These are phyloP conservation scores for Chloroceryle inda DNA, from an alignment of 2,797 vertebrate species.

Conservation along the genomic window DNA sequence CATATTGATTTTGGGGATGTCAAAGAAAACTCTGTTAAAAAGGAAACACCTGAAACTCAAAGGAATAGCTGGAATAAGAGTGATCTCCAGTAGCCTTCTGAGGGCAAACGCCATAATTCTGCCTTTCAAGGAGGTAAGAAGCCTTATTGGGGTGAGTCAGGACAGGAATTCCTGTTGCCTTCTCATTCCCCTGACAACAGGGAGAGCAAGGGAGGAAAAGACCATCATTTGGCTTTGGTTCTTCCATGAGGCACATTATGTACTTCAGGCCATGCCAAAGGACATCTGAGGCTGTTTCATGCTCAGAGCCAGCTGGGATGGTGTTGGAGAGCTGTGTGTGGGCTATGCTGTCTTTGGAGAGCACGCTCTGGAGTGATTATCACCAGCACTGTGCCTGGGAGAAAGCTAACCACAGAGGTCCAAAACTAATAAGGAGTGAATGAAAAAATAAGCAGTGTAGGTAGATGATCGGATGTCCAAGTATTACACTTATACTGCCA, in stretches of 20 bases:
- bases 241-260: background rate
- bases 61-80: background rate
- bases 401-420: background rate
- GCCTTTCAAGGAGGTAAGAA: background rate
- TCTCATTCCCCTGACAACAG: background rate
- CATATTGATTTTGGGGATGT: background rate
- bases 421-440: background rate
- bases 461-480: background rate
- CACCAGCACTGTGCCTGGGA: background rate
- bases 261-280: background rate
- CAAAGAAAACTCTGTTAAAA: background rate
- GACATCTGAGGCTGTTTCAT: background rate
- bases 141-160: background rate
- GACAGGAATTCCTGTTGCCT: background rate
- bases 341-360: background rate
- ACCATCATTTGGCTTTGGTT: background rate
- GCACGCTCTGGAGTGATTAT: background rate
- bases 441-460: background rate
- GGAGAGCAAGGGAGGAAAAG: background rate
- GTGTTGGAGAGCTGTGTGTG: background rate
- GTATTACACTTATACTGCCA: background rate
- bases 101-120: background rate
- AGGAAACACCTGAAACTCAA: background rate
- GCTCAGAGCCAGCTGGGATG: background rate
- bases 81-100: background rate